Base-by-base conservation (phyloP, 2,888 invertebrate genomes). In the Drosophila ochracea region DNA sequence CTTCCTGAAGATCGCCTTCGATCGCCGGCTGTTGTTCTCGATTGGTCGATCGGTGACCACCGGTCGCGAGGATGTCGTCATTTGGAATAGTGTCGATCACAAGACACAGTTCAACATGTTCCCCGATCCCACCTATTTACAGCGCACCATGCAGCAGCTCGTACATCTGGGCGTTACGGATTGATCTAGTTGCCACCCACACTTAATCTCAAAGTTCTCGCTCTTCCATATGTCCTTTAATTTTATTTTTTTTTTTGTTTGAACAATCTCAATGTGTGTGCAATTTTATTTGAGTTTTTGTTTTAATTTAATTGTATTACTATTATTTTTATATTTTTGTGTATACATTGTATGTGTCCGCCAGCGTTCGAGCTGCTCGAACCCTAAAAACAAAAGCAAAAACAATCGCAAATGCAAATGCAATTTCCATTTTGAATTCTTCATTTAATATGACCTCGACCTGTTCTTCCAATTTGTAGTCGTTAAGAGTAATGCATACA, bases 71-170 rank as follows among this genome's bases (percentile, higher is more conserved):
- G 97, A 98, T 94, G 97, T 98, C 72, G 97, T 98, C 65, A 96
- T 97, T 54, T 99, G 99, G 99, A 97, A 97, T 92, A 96, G 96
- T 90, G 96, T 97, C 73, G 97, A 97, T 90, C 97, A 97, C 92
- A 97, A 97, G 93, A 97, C 97, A 69, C 96, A 96, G 92, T 94
- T 95, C 33, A 95, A 95, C 65, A 96, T 96, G 80, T 97, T 96
- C 93, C 97, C 97, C 3, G 97, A 97, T 94, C 95, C 95, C 5
- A 95, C 95, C 72, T 97, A 97, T 93, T 94, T 97, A 80, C 96
- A 95, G 86, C 95, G 94, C 65, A 93, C 93, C 70, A 92, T 94
- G 92, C 93, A 93, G 63, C 94, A 94, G 82, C 83, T 94, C 72
- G 93, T 93, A 63, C 94, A 94, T 89, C 83, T 94, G 69, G 94